These are phyloP conservation scores for Drosophila mayaguana DNA, from an alignment of 2,888 invertebrate species.

Conservation along the genomic window DNA sequence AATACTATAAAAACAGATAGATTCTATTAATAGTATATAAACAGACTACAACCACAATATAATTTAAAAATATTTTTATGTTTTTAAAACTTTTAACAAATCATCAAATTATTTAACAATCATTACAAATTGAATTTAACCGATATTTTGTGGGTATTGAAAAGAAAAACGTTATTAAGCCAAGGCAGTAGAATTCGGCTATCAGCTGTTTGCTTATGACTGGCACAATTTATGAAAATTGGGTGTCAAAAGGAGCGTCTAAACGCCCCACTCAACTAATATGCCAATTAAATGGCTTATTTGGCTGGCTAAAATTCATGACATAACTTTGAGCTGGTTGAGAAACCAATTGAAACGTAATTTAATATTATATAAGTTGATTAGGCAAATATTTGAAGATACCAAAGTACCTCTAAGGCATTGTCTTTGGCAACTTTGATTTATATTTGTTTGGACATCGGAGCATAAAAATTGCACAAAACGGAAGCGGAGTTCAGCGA, in stretches of 20 bases:
- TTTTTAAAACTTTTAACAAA: no score
- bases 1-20: no score
- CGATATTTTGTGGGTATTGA: no score
- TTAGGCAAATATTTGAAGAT: constrained; percentile 43
- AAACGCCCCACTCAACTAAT: constrained; percentile 28
- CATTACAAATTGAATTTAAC: no score
- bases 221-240: constrained; percentile 59
- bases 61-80: no score
- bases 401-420: constrained; percentile 8
- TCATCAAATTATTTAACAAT: no score
- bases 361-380: background rate
- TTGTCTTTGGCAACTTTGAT: constrained; percentile 59
- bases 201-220: no score
- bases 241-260: constrained; percentile 46
- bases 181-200: no score
- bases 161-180: no score
- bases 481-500: constrained; percentile 3
- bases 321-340: background rate
- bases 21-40: no score
- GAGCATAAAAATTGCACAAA: constrained; percentile 55
- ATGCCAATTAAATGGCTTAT: constrained; percentile 39
- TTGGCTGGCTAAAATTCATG: background rate
- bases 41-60: no score
- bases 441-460: constrained; percentile 77
- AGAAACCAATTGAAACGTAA: background rate